Evolutionary conservation across 2,888 invertebrate species (phyloP).

Genomic region (Lamellibrachia columna): DNA sequence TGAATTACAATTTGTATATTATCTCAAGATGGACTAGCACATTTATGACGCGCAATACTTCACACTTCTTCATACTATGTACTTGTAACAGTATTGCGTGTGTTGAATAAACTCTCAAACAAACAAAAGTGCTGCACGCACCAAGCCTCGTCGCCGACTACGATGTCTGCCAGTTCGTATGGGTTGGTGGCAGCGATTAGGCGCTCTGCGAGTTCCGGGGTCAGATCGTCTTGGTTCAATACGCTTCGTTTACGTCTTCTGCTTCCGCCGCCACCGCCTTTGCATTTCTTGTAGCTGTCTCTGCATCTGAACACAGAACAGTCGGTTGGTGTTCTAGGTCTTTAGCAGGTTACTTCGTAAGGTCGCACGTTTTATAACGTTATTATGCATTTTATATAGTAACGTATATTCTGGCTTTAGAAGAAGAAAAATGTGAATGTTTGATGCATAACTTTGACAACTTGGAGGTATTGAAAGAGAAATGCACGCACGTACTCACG

Average conservation of each 20-base stretch:
- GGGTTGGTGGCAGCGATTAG: conserved; percentile 21
- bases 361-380: too few species aligned
- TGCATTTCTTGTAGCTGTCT: neutral
- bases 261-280: neutral
- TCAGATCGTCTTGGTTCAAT: conserved; percentile 22
- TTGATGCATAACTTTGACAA: too few species aligned
- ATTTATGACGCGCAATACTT: neutral
- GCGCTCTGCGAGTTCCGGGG: conserved; percentile 16
- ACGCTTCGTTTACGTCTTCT: conserved; percentile 27
- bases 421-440: too few species aligned
- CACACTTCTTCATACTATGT: neutral
- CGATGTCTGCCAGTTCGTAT: conserved; percentile 21
- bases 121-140: neutral
- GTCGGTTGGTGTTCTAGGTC: neutral
- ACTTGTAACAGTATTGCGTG: neutral
- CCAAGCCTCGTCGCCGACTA: conserved; percentile 28
- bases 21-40: neutral
- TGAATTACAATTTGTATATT: neutral
- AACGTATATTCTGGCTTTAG: too few species aligned
- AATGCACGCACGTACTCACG: too few species aligned
- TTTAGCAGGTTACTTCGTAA: neutral
- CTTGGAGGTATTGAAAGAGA: too few species aligned
- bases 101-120: neutral
- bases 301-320: neutral
- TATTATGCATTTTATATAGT: too few species aligned